phyloP scores from a whole-genome alignment of 1,140 invertebrate species.

The Arctopsyche grandis region DNA sequence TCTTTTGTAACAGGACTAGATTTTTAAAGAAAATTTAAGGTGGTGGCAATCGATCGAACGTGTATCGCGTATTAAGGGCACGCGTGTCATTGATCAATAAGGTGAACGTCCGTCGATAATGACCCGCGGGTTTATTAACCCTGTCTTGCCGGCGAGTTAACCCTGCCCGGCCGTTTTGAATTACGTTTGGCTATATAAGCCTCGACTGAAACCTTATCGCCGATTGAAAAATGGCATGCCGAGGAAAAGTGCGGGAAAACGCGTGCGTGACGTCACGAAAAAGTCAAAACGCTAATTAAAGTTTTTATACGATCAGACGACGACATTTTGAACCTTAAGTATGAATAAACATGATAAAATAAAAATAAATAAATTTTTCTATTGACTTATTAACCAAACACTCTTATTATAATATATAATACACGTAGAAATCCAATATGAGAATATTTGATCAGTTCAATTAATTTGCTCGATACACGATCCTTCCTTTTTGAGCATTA shows the following conservation, averaged over 20 bases:
- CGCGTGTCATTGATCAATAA: neutral
- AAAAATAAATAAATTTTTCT: too few relatives aligned
- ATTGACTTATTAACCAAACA: neutral
- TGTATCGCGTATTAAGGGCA: too few relatives aligned
- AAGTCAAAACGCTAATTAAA: too few relatives aligned
- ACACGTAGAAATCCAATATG: neutral
- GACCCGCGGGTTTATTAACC: neutral
- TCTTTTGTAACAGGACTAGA: too few relatives aligned
- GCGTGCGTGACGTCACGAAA: too few relatives aligned
- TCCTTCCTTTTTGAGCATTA: too few relatives aligned
- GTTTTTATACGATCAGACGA: neutral
- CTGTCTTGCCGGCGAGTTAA: neutral
- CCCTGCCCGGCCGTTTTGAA: neutral
- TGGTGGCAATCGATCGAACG: neutral
- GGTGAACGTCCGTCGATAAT: conserved; percentile 10
- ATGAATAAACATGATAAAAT: too few relatives aligned
- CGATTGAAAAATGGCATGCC: conserved; percentile 20
- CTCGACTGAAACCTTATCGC: neutral
- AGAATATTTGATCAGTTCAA: too few relatives aligned
- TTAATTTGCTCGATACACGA: too few relatives aligned
- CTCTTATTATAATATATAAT: neutral
- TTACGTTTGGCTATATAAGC: too few relatives aligned
- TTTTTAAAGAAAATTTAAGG: neutral
- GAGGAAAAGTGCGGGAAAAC: neutral
- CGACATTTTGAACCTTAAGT: too few relatives aligned